Percentiles rank a stretch among this genome's conserved stretches.
Conservation (phyloP, 2,888 invertebrate species). For the Andrena chrysosceles region DNA sequence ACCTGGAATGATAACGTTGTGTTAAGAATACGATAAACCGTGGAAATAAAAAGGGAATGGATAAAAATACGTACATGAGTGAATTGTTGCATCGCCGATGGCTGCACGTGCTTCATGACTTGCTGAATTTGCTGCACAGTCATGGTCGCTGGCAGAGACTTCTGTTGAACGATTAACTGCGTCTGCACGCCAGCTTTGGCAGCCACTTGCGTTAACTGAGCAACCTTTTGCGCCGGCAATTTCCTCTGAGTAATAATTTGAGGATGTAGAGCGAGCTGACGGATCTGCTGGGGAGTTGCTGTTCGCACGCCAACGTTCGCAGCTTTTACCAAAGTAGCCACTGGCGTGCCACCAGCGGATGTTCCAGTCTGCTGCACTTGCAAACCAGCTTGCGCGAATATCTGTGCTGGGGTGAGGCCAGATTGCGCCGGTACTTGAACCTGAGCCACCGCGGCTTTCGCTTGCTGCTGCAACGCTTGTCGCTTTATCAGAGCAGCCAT, state of each 20-base stretch:
- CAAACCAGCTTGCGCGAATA: slow-evolving; percentile 87
- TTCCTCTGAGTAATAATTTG: slow-evolving; percentile 87
- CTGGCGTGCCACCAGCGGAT: slow-evolving; percentile 85
- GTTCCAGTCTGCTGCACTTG: slow-evolving; percentile 86
- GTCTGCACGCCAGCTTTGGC: slow-evolving; percentile 86
- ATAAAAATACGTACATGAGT: slow-evolving; percentile 79
- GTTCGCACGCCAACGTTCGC: slow-evolving; percentile 86
- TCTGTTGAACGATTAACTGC: slow-evolving; percentile 90
- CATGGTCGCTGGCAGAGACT: slow-evolving; percentile 88
- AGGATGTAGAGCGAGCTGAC: slow-evolving; percentile 88
- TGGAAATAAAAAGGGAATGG: neutral
- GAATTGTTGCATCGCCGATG: slow-evolving; percentile 82
- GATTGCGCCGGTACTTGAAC: slow-evolving; percentile 81
- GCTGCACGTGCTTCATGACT: slow-evolving; percentile 88
- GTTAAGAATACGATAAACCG: neutral
- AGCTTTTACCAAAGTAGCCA: slow-evolving; percentile 89
- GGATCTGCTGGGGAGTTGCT: slow-evolving; percentile 88
- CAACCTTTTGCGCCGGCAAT: slow-evolving; percentile 87
- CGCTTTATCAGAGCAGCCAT: slow-evolving; percentile 87
- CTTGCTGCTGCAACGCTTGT: slow-evolving; percentile 84
- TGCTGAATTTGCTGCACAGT: slow-evolving; percentile 92
- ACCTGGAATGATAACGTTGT: slow-evolving; percentile 68
- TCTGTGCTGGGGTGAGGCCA: slow-evolving; percentile 85
- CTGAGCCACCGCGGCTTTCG: slow-evolving; percentile 83
- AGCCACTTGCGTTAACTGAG: slow-evolving; percentile 87